Evolutionary conservation across 2,888 invertebrate species (phyloP).

Genomic region (Dasysyrphus albostriatus): DNA sequence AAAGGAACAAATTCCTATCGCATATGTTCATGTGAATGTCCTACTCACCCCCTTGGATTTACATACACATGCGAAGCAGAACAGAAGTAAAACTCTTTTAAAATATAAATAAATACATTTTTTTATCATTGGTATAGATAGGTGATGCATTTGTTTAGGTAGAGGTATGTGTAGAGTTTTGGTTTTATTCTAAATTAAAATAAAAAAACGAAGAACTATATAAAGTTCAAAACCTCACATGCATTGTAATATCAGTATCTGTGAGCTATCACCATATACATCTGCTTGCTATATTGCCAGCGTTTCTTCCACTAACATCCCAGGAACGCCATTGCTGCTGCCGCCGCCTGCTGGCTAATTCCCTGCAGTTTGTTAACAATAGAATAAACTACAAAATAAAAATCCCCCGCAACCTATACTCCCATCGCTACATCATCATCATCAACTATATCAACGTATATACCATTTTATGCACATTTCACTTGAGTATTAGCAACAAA

Average conservation of each 20-base stretch:
- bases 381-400: constrained; percentile 68
- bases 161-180: constrained; percentile 12
- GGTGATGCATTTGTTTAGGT: not conserved
- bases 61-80: constrained; percentile 3
- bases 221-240: constrained; percentile 52
- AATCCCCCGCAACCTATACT: constrained; percentile 47
- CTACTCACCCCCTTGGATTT: constrained; percentile 28
- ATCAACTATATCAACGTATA: constrained; percentile 21
- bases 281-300: constrained; percentile 29
- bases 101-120: constrained; percentile 62
- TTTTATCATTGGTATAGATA: not conserved
- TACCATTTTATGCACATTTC: constrained; percentile 67
- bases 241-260: constrained; percentile 55
- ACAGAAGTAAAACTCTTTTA: constrained; percentile 54
- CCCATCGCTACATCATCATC: constrained; percentile 4
- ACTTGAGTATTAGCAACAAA: constrained; percentile 68
- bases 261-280: constrained; percentile 52
- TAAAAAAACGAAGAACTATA: constrained; percentile 1
- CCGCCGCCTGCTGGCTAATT: constrained; percentile 64
- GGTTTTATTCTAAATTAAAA: constrained; percentile 22
- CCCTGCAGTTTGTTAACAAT: constrained; percentile 76
- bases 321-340: constrained; percentile 14
- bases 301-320: not conserved
- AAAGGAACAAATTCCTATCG: constrained; percentile 35
- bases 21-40: constrained; percentile 44